Evolutionary conservation across 1,140 invertebrate species (phyloP), one percentile per base, ranked within the genome.

Genomic region (Nautilus pompilius): DNA sequence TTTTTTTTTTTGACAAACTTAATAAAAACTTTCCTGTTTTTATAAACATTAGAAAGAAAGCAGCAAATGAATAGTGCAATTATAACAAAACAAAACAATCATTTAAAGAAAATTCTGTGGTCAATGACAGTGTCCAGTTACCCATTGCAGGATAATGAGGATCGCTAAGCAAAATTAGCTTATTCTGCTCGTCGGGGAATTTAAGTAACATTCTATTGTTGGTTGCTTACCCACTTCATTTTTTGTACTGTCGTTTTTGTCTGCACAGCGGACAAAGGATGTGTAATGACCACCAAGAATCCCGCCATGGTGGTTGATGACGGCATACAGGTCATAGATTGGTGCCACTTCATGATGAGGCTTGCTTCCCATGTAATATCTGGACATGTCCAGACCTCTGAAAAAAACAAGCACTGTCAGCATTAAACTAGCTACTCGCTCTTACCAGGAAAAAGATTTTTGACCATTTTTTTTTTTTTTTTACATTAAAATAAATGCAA

Each of bases 281-380:
- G 84, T 85, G 70, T 86, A 87, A 72, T 87, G 86, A 13, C 86
- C 86, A 5, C 84, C 85, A 2, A 85, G 71, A 22, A 86, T 79
- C 0, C 79, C 80, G 22, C 86, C 86, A 72, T 83, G 81, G 67
- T 87, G 86, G 73, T 87, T 86, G 17, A 86, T 83, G 15, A 87
- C 85, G 5, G 83, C 86, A 71, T 85, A 85, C 24, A 87, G 71
- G 65, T 87, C 86, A 73, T 87, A 87, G 5, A 84, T 70, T 3
- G 84, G 79, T 20, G 66, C 67, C 2, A 59, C 66, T 45, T 72
- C 73, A 68, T 55, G 56, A 1, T 57, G 29, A 54, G 68, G 66
- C 33, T 60, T 34, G 17, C 45, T 63, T 15, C 70, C 77, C 29
- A 72, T 53, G 71, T 68, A 85, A 67, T 78, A 85, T 17, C 76